Evolutionary conservation across 2,797 vertebrate genomes (phyloP), one percentile per base, ranked within the genome.

Genomic region (Pagetopsis macropterus): DNA sequence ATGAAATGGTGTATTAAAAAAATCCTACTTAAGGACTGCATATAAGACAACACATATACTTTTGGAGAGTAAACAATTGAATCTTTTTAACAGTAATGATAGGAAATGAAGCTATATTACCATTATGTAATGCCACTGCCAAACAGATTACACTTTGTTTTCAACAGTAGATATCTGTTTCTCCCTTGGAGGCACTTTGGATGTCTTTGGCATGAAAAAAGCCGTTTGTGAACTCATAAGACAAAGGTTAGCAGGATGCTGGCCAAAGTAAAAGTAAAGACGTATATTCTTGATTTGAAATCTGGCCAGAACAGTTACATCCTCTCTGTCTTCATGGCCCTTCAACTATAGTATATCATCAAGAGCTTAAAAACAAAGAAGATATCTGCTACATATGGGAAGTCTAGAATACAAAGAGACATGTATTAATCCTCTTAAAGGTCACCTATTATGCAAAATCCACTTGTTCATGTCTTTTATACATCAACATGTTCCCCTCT

Each of bases 231-330:
- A 52, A 49, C 45, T 64, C 46, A 31, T 19, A 14, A 71, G 56
- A 63, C 31, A 66, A 66, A 63, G 46, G 49, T 48, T 19, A 17
- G 23, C n/a, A 41, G 23, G 31, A 41, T 49, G 17, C 23, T 44
- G 45, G 57, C 21, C 59, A 52, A 64, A 75, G 55, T 58, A 70
- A 51, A 76, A 64, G 61, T 67, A 46, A 75, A 67, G 54, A 62
- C 27, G 15, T 62, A 43, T 33, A 8, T 33, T 33, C 80, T 60
- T 21, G 3, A 72, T 79, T 60, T 79, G 21, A 76, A 33, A 72
- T 73, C 19, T 44, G 19, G 6, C 56, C 19, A 17, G 44, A 19
- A 40, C 45, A 33, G 5, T 69, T 71, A 43, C 59, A 71, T 45
- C 49, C 16, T 8, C 40, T 48, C 19, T 31, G 45, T 44, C 50